A percentile compares a stretch with the other conserved stretches of the same genome.
phyloP scores from a whole-genome alignment of 1,140 invertebrate species.

The Nymphalis io region DNA sequence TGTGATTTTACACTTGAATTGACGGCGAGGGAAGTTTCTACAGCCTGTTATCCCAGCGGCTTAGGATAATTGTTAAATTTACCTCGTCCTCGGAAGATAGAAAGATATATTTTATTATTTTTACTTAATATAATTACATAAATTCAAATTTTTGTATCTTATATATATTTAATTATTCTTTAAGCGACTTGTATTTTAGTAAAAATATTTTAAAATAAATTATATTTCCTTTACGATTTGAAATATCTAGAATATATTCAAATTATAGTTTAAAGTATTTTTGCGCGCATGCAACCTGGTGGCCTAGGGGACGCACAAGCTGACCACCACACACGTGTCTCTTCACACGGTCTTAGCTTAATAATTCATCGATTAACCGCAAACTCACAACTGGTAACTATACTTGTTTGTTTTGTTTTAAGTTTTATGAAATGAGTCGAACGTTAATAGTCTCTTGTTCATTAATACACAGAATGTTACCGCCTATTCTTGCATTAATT shows the following conservation, averaged over 20 bases:
- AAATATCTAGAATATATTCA: background rate
- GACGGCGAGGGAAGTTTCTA: slow-evolving; percentile 1
- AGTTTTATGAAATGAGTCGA: background rate
- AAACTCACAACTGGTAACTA: background rate
- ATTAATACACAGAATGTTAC: background rate
- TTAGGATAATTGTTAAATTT: too few species aligned
- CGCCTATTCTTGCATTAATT: background rate
- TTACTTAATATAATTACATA: too few species aligned
- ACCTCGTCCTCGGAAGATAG: too few species aligned
- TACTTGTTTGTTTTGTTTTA: slow-evolving; percentile 10
- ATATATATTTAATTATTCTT: too few species aligned
- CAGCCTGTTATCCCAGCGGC: background rate
- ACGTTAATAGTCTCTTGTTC: background rate
- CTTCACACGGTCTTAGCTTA: background rate
- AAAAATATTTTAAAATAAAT: too few species aligned
- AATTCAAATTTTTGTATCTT: too few species aligned
- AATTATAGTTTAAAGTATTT: background rate
- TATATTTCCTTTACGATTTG: background rate
- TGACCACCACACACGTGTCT: background rate
- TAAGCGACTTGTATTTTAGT: too few species aligned
- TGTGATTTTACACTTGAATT: background rate
- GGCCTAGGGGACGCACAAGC: too few species aligned
- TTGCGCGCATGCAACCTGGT: background rate
- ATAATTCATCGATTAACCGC: slow-evolving; percentile 10
- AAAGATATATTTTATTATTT: too few species aligned